Percentiles rank a stretch among this genome's conserved stretches.
Evolutionary conservation across 2,113 vertebrate genomes (phyloP).

Genomic region (Strix uralensis): DNA sequence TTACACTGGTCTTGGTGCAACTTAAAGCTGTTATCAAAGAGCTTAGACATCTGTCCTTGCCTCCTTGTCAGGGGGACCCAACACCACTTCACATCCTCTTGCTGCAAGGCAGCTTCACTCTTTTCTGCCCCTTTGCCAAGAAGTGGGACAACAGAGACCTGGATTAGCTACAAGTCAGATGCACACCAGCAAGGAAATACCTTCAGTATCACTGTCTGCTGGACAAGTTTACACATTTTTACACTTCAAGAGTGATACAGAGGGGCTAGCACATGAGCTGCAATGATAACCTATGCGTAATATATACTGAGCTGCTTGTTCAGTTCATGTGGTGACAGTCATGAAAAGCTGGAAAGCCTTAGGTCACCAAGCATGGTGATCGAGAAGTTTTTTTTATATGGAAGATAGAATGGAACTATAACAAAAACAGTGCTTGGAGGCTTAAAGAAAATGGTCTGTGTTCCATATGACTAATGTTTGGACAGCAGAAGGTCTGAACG

Average conservation of each 20-base stretch:
- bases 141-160: background rate
- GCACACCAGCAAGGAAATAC: background rate
- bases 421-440: background rate
- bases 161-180: background rate
- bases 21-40: background rate
- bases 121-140: background rate
- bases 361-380: fast-evolving
- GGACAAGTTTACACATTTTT: background rate
- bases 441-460: background rate
- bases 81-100: background rate
- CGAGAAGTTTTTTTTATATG: background rate
- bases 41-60: background rate
- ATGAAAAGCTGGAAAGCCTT: background rate
- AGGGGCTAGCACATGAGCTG: background rate
- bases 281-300: background rate
- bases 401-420: background rate
- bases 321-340: background rate
- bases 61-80: background rate
- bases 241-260: too few relatives aligned
- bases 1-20: background rate
- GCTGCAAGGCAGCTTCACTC: background rate
- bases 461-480: background rate
- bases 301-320: fast-evolving
- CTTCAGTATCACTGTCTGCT: background rate
- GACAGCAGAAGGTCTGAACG: background rate